A percentile compares a stretch with the other conserved stretches of the same genome.
Conservation (phyloP, 2,888 invertebrate species). For the Drosophila bunnanda region DNA sequence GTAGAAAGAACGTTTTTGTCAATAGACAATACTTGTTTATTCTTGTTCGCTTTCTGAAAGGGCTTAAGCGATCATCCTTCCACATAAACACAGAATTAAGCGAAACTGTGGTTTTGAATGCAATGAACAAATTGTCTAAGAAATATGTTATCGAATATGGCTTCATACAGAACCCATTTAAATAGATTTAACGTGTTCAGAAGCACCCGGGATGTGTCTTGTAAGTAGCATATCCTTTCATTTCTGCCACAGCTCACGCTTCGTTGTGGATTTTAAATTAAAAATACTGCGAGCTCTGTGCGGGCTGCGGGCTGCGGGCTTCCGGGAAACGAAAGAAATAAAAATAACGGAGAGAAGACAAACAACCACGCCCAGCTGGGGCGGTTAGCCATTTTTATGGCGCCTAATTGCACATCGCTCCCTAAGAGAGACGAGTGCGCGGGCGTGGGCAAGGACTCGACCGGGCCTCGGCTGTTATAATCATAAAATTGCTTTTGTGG, state of each 20-base stretch:
- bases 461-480: conserved; percentile 78
- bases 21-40: too few species aligned
- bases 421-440: conserved; percentile 21
- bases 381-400: conserved; percentile 77
- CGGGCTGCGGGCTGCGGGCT: conserved; percentile 60
- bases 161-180: neutral
- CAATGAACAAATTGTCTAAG: neutral
- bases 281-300: conserved; percentile 65
- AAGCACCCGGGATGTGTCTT: conserved; percentile 3
- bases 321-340: conserved; percentile 27
- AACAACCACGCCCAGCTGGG: conserved; percentile 57
- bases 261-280: conserved; percentile 75
- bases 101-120: too few species aligned
- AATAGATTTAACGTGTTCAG: neutral
- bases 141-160: neutral
- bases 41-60: too few species aligned
- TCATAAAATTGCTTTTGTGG: conserved; percentile 83
- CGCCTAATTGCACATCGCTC: conserved; percentile 77
- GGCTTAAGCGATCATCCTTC: too few species aligned
- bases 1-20: too few species aligned
- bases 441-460: conserved; percentile 33
- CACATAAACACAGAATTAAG: too few species aligned
- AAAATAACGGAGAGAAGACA: conserved; percentile 64
- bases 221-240: conserved; percentile 17
- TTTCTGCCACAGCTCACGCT: conserved; percentile 43